A percentile compares a stretch with the other conserved stretches of the same genome.
These are phyloP conservation scores for Lamellibrachia columna DNA, from an alignment of 2,888 invertebrate genomes.

Conservation along the genomic window DNA sequence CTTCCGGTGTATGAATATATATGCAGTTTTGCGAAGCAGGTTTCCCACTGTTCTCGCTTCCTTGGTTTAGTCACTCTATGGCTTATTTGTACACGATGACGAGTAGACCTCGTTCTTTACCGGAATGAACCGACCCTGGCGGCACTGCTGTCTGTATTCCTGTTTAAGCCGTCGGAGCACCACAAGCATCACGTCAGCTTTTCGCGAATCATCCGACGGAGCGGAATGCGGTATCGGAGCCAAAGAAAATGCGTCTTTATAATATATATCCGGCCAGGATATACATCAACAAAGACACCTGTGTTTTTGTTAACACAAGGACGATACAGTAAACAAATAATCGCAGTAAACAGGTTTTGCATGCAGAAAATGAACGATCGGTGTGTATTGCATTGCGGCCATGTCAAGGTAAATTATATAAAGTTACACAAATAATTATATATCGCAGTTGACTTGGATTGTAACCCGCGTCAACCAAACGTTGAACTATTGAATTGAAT, in stretches of 20 bases:
- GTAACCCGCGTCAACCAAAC: background rate
- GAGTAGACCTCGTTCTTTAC: background rate
- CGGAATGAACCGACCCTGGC: slow-evolving; percentile 8
- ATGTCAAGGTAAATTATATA: background rate
- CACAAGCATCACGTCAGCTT: background rate
- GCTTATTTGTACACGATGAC: background rate
- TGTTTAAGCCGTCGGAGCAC: background rate
- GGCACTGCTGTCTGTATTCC: background rate
- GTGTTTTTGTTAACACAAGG: background rate
- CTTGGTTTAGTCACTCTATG: background rate
- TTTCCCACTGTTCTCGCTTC: background rate
- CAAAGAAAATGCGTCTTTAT: background rate
- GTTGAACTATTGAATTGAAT: background rate
- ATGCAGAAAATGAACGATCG: background rate
- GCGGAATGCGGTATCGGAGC: background rate
- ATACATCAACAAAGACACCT: background rate
- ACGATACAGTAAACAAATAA: background rate
- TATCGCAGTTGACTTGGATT: background rate
- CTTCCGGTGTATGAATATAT: background rate
- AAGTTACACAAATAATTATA: background rate
- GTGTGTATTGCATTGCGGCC: background rate
- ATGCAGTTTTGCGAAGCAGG: background rate
- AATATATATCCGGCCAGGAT: background rate
- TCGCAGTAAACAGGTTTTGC: background rate
- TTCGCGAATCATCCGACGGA: background rate